Conservation (phyloP, 2,113 vertebrate species). For the Megaceryle maxima region DNA sequence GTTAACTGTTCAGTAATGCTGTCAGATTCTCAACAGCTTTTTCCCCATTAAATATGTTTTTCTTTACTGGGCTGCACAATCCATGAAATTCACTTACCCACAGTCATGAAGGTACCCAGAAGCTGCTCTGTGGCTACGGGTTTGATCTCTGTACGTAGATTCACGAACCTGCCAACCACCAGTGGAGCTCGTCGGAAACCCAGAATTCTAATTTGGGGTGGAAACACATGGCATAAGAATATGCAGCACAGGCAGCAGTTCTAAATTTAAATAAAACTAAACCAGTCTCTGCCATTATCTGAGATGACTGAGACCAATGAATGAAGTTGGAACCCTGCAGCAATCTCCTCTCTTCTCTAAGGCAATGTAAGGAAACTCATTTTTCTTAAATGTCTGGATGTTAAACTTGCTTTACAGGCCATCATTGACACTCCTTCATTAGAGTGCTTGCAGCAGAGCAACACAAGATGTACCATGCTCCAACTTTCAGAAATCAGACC, state of each 20-base stretch:
- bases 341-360: neutral
- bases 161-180: constrained; percentile 92
- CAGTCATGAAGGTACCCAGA: constrained; percentile 90
- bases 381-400: neutral
- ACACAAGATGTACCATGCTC: neutral
- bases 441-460: neutral
- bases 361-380: neutral
- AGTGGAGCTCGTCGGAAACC: constrained; percentile 95
- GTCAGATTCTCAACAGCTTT: neutral
- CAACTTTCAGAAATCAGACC: neutral
- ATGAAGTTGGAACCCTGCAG: neutral
- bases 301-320: neutral
- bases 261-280: neutral
- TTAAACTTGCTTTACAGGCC: neutral
- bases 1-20: neutral
- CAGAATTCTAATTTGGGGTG: constrained; percentile 82
- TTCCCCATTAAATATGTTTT: neutral
- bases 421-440: neutral
- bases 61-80: neutral
- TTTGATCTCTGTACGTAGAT: constrained; percentile 93
- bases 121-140: constrained; percentile 95
- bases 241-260: neutral
- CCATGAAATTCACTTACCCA: constrained; percentile 78
- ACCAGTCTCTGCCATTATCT: neutral
- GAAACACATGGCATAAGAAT: neutral